Percentiles rank a stretch among this genome's conserved stretches.
Conservation (phyloP, 2,888 invertebrate species). For the Dascillus cervinus region DNA sequence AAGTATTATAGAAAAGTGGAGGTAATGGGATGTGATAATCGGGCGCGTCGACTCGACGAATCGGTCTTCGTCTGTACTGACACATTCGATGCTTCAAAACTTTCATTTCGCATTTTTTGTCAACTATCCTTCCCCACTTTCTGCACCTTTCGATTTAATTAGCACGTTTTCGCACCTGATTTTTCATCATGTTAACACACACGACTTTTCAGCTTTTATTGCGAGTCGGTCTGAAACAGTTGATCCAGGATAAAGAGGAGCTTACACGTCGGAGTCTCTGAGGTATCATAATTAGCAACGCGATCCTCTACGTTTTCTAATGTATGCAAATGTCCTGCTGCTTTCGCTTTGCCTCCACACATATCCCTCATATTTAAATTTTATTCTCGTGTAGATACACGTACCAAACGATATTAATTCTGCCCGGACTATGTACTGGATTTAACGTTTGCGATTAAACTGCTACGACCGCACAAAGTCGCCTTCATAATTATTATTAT, state of each 20-base stretch:
- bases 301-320: conserved; percentile 27
- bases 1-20: conserved; percentile 23
- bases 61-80: conserved; percentile 17
- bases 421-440: no score
- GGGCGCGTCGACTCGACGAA: conserved; percentile 16
- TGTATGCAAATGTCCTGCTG: conserved; percentile 30
- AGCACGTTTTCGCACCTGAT: no score
- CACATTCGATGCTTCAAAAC: conserved; percentile 24
- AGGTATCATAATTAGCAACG: conserved; percentile 31
- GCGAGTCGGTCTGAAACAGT: conserved; percentile 13
- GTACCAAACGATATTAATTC: no score
- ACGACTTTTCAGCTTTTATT: background rate
- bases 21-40: conserved; percentile 32
- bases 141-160: no score
- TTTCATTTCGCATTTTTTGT: conserved; percentile 24
- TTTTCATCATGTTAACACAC: conserved; percentile 15
- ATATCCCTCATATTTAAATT: background rate
- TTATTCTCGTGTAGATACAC: no score
- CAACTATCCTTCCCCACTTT: conserved; percentile 2
- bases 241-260: conserved; percentile 21
- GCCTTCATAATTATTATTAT: no score
- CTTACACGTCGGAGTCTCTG: conserved; percentile 27
- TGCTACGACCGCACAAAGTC: no score
- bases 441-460: no score
- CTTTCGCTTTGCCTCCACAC: background rate